These are phyloP conservation scores for Ataeniobius toweri DNA, from an alignment of 2,797 vertebrate species.

Conservation along the genomic window DNA sequence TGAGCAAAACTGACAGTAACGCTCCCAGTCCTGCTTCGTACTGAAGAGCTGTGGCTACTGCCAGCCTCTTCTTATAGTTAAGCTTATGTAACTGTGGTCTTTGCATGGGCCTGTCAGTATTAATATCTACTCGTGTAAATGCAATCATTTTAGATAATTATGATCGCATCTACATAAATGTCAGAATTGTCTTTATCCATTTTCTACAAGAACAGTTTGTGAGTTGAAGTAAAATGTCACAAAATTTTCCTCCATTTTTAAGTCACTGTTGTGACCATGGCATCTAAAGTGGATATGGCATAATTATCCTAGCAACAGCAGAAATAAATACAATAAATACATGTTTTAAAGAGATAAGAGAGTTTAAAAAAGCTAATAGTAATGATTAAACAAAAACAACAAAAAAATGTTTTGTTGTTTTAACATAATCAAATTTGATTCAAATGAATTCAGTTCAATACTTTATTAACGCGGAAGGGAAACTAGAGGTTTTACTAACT, in stretches of 20 bases:
- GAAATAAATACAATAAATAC: not conserved
- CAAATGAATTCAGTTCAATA: not conserved
- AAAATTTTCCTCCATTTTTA: not conserved
- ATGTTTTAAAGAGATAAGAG: not conserved
- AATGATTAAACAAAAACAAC: not conserved
- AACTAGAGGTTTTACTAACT: not conserved
- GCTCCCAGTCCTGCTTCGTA: conserved; percentile 14
- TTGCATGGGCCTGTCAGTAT: not conserved
- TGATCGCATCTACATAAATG: not conserved
- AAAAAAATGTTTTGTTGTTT: too few species aligned
- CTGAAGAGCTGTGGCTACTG: conserved; percentile 5
- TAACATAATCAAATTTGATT: not conserved
- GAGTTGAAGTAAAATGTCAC: not conserved
- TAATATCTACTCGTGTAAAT: not conserved
- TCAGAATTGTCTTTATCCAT: not conserved
- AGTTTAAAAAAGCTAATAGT: not conserved
- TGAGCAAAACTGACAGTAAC: conserved; percentile 23
- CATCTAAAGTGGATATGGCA: not conserved
- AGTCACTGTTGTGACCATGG: not conserved
- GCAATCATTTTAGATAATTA: not conserved
- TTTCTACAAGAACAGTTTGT: not conserved
- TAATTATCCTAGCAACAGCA: not conserved
- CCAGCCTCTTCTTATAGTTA: not conserved
- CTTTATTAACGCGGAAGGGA: not conserved
- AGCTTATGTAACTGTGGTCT: not conserved